Evolutionary conservation across 2,888 invertebrate genomes (phyloP), one percentile per base, ranked within the genome.

Genomic region (Choreutis nemorana): DNA sequence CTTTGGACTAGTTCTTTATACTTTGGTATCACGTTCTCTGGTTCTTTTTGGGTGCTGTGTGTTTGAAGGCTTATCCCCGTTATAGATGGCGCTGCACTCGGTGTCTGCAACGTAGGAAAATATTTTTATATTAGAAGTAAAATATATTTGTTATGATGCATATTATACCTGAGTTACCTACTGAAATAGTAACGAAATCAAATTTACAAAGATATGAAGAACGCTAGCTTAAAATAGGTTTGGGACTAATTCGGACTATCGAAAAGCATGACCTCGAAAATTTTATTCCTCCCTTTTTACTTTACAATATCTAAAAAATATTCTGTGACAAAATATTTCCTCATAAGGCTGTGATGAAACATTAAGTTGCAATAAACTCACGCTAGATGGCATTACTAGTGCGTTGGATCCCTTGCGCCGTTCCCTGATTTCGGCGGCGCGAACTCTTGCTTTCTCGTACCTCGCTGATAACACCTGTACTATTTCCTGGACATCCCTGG

Each of bases 401-500:
- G 55, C 41, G 2, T 59, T 49, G 2, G 45, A 41, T 18, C 70
- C 67, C 3, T 40, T 64, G 32, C 62, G 73, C 26, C 64, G 62
- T 9, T 72, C 63, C 14, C 55, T 50, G 14, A 70, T 61, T 11
- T 72, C 59, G 1, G 60, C 67, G 1, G 71, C 56, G 33, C 60
- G 50, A 1, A 49, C 46, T n/a, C 68, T 48, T 1, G 73, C 72
- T 12, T 50, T 56, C 26, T 59, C 65, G 36, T 67, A 79, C 22
- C 77, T 68, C 3, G 57, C 49, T 1, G 59, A 56, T 1, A 84
- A 53, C 7, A 80, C 62, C 8, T 51, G 43, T 6, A 82, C 43
- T 4, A 81, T 45, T 21, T 77, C 59, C 7, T 72, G 60, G 1
- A 81, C 63, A 36, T 81, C 77, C 0, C 75, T 52, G 1, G 71